Evolutionary conservation across 1,140 invertebrate species (phyloP).

Genomic region (Radopholus similis): DNA sequence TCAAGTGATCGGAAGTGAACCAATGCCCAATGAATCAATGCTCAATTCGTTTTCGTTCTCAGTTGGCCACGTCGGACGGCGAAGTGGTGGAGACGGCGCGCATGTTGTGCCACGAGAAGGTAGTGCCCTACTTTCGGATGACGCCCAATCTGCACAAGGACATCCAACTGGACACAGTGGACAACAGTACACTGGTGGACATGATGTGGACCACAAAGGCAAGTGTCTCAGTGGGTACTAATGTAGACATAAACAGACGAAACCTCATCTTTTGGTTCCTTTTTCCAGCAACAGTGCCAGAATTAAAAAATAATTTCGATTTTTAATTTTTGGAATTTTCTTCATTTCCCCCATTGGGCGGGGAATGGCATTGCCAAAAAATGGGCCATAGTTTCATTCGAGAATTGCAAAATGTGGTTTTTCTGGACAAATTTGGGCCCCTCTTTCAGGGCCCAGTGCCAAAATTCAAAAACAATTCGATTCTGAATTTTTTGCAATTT

Average conservation of each 20-base stretch:
- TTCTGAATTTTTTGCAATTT: too few relatives aligned
- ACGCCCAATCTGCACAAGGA: constrained; percentile 26
- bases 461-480: too few relatives aligned
- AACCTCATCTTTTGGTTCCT: neutral
- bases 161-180: constrained; percentile 23
- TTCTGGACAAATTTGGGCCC: too few relatives aligned
- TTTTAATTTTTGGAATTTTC: neutral
- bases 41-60: constrained; percentile 6
- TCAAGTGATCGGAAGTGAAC: too few relatives aligned
- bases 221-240: neutral
- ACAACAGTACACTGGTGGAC: constrained; percentile 26
- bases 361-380: too few relatives aligned
- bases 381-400: too few relatives aligned
- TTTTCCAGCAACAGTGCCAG: neutral
- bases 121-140: constrained; percentile 32
- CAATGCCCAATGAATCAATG: too few relatives aligned
- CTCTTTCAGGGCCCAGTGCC: too few relatives aligned
- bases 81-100: constrained; percentile 33
- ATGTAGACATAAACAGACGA: too few relatives aligned
- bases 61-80: constrained; percentile 34
- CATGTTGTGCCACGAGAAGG: constrained; percentile 1
- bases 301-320: neutral
- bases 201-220: constrained; percentile 35
- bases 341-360: too few relatives aligned
- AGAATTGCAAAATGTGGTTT: too few relatives aligned